Evolutionary conservation across 1,140 invertebrate genomes (phyloP).

Genomic region (Formica selysi): DNA sequence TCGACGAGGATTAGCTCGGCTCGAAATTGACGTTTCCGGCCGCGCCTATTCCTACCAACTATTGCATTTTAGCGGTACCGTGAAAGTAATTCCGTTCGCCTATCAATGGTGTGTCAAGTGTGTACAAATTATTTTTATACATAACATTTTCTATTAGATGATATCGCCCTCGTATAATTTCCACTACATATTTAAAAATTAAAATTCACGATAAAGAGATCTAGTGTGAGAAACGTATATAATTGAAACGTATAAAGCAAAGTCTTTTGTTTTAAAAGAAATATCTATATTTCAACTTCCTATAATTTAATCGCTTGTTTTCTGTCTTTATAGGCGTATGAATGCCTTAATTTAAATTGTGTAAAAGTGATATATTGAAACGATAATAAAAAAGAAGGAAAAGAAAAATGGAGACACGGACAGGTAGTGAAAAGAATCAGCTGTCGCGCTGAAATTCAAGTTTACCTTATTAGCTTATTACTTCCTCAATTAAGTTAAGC

Average conservation of each 20-base stretch:
- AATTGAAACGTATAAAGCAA: too few species aligned
- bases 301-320: background rate
- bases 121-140: constrained; percentile 40
- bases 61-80: constrained; percentile 66
- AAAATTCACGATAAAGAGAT: background rate
- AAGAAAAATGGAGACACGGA: background rate
- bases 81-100: constrained; percentile 77
- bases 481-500: constrained; percentile 58
- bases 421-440: constrained; percentile 24
- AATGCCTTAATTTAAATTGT: constrained; percentile 43
- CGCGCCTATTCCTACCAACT: constrained; percentile 76
- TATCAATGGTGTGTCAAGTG: constrained; percentile 48
- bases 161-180: background rate
- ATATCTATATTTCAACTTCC: background rate
- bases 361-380: constrained; percentile 2
- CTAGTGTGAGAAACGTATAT: background rate
- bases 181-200: background rate
- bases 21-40: constrained; percentile 81
- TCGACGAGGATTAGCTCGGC: constrained; percentile 75
- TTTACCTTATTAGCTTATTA: constrained; percentile 55
- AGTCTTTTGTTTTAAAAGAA: background rate
- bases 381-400: background rate
- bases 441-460: constrained; percentile 43
- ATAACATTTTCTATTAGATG: constrained; percentile 8
- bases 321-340: background rate